Percentiles rank a stretch among this genome's conserved stretches.
These are phyloP conservation scores for Megamerina dolium DNA, from an alignment of 2,888 invertebrate genomes.

Conservation along the genomic window DNA sequence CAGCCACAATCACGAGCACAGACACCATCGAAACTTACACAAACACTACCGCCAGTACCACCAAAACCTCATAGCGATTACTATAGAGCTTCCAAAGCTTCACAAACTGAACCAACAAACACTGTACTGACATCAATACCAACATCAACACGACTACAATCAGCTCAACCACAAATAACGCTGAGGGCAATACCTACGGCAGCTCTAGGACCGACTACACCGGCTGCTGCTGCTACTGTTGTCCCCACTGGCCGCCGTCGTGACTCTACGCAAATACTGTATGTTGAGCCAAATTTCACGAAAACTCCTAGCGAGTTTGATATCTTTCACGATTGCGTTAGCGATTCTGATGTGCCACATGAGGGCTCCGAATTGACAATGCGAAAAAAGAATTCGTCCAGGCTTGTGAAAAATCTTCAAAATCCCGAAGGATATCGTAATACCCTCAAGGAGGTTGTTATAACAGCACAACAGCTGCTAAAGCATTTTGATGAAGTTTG, in stretches of 20 bases:
- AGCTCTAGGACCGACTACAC: background rate
- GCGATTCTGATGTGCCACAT: conserved; percentile 17
- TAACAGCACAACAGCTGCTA: conserved; percentile 23
- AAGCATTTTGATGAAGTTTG: conserved; percentile 21
- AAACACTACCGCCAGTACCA: too few species aligned
- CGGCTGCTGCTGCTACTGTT: background rate
- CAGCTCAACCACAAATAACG: background rate
- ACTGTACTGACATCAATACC: background rate
- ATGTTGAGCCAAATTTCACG: conserved; percentile 20
- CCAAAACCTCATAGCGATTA: too few species aligned
- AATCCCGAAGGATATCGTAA: too few species aligned
- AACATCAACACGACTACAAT: background rate
- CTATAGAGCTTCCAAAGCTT: too few species aligned
- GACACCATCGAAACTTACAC: too few species aligned
- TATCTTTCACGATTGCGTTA: conserved; percentile 29
- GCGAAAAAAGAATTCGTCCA: too few species aligned
- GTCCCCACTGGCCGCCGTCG: background rate
- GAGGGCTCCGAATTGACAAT: too few species aligned
- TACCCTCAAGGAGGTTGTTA: conserved; percentile 23
- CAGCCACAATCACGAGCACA: conserved; percentile 4
- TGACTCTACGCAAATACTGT: conserved; percentile 21
- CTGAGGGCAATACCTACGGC: background rate
- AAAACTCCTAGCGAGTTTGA: conserved; percentile 27
- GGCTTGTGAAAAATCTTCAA: too few species aligned
- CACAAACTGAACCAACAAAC: background rate